Evolutionary conservation across 2,113 vertebrate genomes (phyloP).

Genomic region (Herpailurus yagouaroundi): DNA sequence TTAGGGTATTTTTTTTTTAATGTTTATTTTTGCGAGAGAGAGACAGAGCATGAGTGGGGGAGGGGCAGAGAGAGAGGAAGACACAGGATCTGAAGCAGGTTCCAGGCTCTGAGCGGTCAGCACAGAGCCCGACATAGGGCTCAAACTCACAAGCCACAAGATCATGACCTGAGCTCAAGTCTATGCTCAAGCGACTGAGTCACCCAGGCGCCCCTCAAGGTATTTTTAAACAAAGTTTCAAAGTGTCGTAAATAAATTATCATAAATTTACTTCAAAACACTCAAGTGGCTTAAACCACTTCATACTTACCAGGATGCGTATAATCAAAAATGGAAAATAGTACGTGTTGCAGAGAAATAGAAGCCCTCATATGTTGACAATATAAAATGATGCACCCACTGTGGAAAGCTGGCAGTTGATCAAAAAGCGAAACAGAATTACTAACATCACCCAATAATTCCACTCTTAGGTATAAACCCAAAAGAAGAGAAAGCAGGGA

Average conservation of each 20-base stretch:
- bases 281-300: neutral
- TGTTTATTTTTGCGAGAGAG: too few species aligned
- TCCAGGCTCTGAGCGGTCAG: too few species aligned
- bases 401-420: neutral
- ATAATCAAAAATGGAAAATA: neutral
- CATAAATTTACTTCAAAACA: slow-evolving; percentile 20
- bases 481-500: neutral
- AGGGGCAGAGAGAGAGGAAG: too few species aligned
- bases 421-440: neutral
- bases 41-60: too few species aligned
- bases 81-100: too few species aligned
- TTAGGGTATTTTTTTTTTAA: neutral
- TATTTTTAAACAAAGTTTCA: slow-evolving; percentile 32
- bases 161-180: too few species aligned
- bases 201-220: neutral
- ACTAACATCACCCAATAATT: neutral
- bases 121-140: too few species aligned
- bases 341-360: neutral
- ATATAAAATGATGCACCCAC: neutral
- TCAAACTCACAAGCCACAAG: too few species aligned
- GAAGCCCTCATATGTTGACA: neutral
- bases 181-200: too few species aligned
- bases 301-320: neutral
- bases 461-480: neutral
- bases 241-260: neutral